Percentiles rank a stretch among this genome's conserved stretches.
These are phyloP conservation scores for Helogale parvula DNA, from an alignment of 2,113 vertebrate species.

Conservation along the genomic window DNA sequence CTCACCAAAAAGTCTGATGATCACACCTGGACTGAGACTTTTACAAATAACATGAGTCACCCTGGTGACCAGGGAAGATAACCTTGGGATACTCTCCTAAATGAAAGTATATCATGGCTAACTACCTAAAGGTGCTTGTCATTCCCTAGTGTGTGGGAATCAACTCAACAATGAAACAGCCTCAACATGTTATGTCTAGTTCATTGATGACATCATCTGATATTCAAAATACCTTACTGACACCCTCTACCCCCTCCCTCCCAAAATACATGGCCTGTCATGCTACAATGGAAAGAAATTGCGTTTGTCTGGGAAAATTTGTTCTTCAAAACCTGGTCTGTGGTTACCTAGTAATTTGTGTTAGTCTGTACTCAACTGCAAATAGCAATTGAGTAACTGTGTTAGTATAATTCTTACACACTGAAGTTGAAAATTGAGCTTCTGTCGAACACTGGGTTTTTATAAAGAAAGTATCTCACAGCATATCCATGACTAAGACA, in stretches of 20 bases:
- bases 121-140: too few species aligned
- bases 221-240: background rate
- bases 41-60: background rate
- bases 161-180: background rate
- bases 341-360: background rate
- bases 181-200: background rate
- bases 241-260: background rate
- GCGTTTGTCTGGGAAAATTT: background rate
- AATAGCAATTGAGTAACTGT: background rate
- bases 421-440: background rate
- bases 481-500: background rate
- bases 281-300: background rate
- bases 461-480: background rate
- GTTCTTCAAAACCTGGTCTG: slow-evolving; percentile 15
- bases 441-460: background rate
- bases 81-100: background rate
- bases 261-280: background rate
- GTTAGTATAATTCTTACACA: background rate
- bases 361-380: background rate
- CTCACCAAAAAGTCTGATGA: background rate
- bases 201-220: background rate
- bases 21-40: background rate
- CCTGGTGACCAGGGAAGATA: background rate
- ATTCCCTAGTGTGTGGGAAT: background rate
- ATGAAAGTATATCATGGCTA: background rate